Base-by-base conservation (phyloP, 2,113 vertebrate genomes). In the Stegastes partitus region DNA sequence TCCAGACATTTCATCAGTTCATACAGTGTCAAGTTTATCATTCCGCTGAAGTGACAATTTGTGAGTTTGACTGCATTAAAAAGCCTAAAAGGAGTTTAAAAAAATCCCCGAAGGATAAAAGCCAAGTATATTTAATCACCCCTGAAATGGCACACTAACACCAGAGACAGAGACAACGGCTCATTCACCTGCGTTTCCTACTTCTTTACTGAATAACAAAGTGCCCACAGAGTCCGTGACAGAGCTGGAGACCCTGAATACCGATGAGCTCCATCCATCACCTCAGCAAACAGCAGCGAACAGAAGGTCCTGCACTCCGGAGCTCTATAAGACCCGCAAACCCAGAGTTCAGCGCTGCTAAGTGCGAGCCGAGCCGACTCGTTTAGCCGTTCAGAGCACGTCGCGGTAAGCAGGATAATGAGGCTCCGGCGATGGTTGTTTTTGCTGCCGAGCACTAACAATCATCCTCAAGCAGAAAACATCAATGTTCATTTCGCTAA, bases 221-320 rank as follows among this genome's bases (percentile, higher is more conserved):
- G 59, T 55, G 62, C 25, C 62, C 54, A 58, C 47, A 56, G 47
- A 68, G 56, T 51, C 56, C 37, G n/a, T 22, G 26, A 77, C 49
- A 26, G 39, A 77, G 50, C 49, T 0, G 54, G 73, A 84, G 71
- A 82, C 66, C 74, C 78, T 91, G 89, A 87, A 88, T 86, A 80
- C 76, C 12, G 75, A 91, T 81, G 82, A 87, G 75, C 81, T 77
- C 80, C 89, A 91, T 91, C 89, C 86, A 91, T 92, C 87, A 85
- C 65, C 65, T 34, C 56, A 23, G 74, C 80, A 79, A 77, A 79
- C 80, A 68, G 84, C 79, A 34, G 80, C 0, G 34, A 77, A 63
- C 89, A 67, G 66, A 61, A 77, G 86, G 82, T 83, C 81, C 57
- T 31, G 78, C 88, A 50, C 82, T 70, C 58, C 79, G 51, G 80